Conservation (phyloP, 2,797 vertebrate species). For the Netta rufina region DNA sequence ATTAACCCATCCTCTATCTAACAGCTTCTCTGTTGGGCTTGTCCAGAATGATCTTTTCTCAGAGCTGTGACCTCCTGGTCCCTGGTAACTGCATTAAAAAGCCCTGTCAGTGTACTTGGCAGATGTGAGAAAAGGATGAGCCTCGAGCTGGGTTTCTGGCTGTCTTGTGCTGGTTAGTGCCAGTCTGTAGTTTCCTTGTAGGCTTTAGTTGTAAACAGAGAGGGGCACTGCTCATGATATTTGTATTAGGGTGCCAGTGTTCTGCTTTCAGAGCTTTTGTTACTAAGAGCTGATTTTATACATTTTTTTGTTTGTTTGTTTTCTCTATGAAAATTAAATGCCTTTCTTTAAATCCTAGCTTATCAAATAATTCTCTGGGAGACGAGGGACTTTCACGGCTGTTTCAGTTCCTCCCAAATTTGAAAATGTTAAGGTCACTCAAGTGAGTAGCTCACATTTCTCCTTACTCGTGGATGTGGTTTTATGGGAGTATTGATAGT, state of each 20-base stretch:
- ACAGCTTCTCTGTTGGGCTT: not conserved
- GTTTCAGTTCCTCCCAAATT: conserved; percentile 40
- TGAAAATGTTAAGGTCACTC: conserved; percentile 64
- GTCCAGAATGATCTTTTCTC: not conserved
- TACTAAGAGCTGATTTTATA: not conserved
- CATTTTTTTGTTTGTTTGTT: not conserved
- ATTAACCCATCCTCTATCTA: not conserved
- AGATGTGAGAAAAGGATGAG: not conserved
- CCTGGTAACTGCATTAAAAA: not conserved
- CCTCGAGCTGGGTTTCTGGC: not conserved
- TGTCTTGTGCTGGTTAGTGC: not conserved
- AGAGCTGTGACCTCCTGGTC: not conserved
- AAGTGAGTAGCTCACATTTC: conserved; percentile 69
- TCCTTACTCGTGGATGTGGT: not conserved
- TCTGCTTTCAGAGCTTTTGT: not conserved
- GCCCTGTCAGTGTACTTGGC: not conserved
- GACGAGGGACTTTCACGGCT: conserved; percentile 49
- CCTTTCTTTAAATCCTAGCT: conserved; percentile 58
- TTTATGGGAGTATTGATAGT: not conserved
- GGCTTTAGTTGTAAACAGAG: not conserved
- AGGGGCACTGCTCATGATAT: not conserved
- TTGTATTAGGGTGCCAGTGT: not conserved
- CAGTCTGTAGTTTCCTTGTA: not conserved
- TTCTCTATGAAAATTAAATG: not conserved
- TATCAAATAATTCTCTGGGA: conserved; percentile 72